Conservation (phyloP, 2,113 vertebrate genomes). For the Gobio gobio region DNA sequence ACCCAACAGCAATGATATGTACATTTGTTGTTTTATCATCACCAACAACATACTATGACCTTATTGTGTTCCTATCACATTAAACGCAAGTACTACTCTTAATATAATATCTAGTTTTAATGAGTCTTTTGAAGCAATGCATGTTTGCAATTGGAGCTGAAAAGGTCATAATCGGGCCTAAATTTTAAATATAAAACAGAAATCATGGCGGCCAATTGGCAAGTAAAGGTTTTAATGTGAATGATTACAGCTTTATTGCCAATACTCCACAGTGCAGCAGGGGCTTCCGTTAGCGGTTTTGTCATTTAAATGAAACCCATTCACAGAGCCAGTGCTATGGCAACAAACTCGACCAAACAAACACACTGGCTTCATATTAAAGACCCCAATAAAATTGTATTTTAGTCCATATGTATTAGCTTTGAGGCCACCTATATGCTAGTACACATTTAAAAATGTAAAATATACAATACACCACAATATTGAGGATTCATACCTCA, state of each 20-base stretch:
- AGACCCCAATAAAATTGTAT: background rate
- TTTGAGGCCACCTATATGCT: background rate
- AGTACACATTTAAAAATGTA: background rate
- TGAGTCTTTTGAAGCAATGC: no score
- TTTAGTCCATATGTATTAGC: background rate
- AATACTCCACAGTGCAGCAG: slow-evolving; percentile 3
- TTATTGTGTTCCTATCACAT: no score
- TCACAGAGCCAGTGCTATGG: slow-evolving; percentile 18
- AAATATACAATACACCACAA: no score
- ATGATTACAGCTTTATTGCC: background rate
- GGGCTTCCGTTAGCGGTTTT: slow-evolving; percentile 21
- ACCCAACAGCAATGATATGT: no score
- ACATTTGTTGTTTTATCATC: no score
- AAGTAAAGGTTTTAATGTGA: background rate
- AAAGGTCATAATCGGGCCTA: slow-evolving; percentile 8
- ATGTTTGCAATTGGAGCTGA: slow-evolving; percentile 7
- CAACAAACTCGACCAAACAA: slow-evolving; percentile 11
- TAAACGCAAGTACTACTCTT: no score
- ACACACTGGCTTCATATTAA: background rate
- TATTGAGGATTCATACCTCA: background rate
- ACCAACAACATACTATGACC: no score
- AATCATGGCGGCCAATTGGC: background rate
- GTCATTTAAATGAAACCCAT: slow-evolving; percentile 48
- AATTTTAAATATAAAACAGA: background rate
- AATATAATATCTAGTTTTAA: no score